Evolutionary conservation across 1,140 invertebrate species (phyloP).

Genomic region (Nasonia giraulti): DNA sequence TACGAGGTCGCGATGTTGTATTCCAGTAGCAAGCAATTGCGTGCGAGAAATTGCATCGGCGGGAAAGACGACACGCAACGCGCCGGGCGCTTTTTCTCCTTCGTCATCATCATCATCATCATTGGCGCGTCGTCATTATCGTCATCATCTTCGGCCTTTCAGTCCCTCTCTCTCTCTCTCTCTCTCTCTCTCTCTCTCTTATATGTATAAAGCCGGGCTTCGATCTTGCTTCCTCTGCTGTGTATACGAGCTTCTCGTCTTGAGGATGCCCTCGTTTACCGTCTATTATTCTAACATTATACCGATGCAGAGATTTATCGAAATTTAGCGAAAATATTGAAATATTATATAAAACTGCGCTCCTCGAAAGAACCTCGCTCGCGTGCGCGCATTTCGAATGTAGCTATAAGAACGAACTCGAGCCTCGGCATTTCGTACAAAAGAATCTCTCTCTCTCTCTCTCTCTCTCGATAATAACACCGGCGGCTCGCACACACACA

Average conservation of each 20-base stretch:
- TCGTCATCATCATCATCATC: conserved; percentile 36
- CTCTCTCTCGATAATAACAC: not conserved
- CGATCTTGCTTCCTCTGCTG: too few species aligned
- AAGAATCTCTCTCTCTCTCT: not conserved
- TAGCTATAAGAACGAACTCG: not conserved
- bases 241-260: too few species aligned
- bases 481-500: not conserved
- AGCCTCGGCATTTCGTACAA: not conserved
- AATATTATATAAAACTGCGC: not conserved
- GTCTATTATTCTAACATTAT: too few species aligned
- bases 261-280: too few species aligned
- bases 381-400: not conserved
- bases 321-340: too few species aligned
- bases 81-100: conserved; percentile 60
- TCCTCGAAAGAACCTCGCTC: not conserved
- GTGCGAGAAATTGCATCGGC: conserved; percentile 72
- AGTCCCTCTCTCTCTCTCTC: not conserved
- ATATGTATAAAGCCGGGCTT: not conserved
- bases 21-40: conserved; percentile 73
- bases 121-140: conserved; percentile 47
- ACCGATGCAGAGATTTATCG: too few species aligned
- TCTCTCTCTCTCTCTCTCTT: not conserved
- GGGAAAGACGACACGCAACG: conserved; percentile 61
- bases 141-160: conserved; percentile 46
- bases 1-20: conserved; percentile 64